Percentiles rank a stretch among this genome's conserved stretches.
Conservation (phyloP, 2,888 invertebrate species). For the Dynastes grantii region DNA sequence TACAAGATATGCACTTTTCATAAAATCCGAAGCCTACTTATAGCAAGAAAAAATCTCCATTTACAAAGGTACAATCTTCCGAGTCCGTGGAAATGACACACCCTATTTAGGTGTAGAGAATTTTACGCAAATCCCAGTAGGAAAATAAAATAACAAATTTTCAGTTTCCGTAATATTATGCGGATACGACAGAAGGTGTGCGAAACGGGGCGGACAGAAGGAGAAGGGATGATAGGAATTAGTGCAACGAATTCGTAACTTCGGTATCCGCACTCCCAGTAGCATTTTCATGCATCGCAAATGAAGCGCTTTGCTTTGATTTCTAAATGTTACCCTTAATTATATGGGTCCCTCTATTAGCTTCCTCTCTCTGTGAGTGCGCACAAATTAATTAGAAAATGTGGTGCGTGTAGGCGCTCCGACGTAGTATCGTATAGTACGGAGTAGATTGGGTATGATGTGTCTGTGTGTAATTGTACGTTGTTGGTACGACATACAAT, state of each 20-base stretch:
- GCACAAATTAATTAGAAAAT: slow-evolving; percentile 33
- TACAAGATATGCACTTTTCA: too few relatives aligned
- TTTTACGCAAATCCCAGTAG: too few relatives aligned
- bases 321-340: slow-evolving; percentile 37
- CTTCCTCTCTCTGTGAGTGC: neutral
- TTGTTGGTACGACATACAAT: neutral
- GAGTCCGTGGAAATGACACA: too few relatives aligned
- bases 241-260: slow-evolving; percentile 10
- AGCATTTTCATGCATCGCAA: slow-evolving; percentile 32
- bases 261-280: slow-evolving; percentile 1
- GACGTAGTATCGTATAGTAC: too few relatives aligned
- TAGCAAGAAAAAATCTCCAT: too few relatives aligned
- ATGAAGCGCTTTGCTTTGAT: slow-evolving; percentile 39
- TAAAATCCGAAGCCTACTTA: too few relatives aligned
- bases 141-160: too few relatives aligned
- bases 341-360: slow-evolving; percentile 15
- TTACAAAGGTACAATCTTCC: too few relatives aligned
- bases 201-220: neutral
- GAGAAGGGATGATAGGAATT: slow-evolving; percentile 2
- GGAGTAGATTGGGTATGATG: neutral
- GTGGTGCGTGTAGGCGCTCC: neutral
- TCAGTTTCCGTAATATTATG: neutral
- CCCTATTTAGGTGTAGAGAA: too few relatives aligned
- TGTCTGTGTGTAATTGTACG: slow-evolving; percentile 11
- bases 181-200: neutral